Evolutionary conservation across 1,140 invertebrate species (phyloP), one percentile per base, ranked within the genome.

Genomic region (Macrocentrus cingulum): DNA sequence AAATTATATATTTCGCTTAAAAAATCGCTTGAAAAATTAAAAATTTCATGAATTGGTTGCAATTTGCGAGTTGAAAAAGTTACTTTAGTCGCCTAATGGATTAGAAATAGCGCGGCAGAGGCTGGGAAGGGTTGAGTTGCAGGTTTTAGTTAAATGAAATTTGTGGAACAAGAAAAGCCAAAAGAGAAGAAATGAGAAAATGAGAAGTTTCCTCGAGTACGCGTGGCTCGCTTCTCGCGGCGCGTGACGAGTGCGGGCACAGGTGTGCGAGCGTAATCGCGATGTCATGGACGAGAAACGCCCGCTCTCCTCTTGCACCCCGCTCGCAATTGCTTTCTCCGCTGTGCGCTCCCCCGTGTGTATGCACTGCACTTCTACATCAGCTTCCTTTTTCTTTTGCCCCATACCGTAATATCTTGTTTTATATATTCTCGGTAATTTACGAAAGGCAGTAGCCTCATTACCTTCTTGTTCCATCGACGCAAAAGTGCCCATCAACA

Each of bases 191-290:
- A 62, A 56, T 62, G 48, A 52, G 54, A 29, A 22, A 49, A 20
- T 16, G 18, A 32, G 23, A 29, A 16, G 36, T 37, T 29, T 29
- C 25, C 9, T 20, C n/a, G 13, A 50, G 54, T 56, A 56, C 56
- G 56, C 55, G 57, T 51, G 59, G 62, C 48, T 58, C 48, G 18
- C 20, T 32, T 41, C 23, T 41, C 20, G 37, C 18, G 66, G 68
- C 66, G 72, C 68, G 72, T 72, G 72, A 77, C 68, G 70, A 76
- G 61, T 74, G 68, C 36, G 46, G 34, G 56, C 68, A 73, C 75
- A 77, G 75, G 75, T 77, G 75, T 72, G 72, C 74, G 70, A 75
- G 62, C 63, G 72, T 73, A 77, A 77, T 77, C 75, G 74, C 75
- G 68, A 75, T 76, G 74, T 77, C 75, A 76, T 70, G 74, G 71